These are phyloP conservation scores for Calidris pugnax DNA, from an alignment of 2,113 vertebrate genomes.

Conservation along the genomic window DNA sequence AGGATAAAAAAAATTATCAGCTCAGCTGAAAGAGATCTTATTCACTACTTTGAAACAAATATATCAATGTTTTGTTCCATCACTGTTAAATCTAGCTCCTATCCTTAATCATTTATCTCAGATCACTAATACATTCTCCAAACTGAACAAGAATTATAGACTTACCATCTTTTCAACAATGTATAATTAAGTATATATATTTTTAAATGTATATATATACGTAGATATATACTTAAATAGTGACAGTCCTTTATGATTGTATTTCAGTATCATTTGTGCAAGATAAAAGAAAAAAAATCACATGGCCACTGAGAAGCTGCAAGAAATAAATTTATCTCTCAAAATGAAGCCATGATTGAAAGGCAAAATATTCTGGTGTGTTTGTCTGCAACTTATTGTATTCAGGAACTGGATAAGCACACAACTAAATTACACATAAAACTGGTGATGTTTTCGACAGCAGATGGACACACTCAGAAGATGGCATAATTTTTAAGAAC, in stretches of 20 bases:
- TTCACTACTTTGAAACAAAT: neutral
- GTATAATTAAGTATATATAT: neutral
- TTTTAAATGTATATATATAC: neutral
- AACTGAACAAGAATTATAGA: neutral
- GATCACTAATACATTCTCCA: neutral
- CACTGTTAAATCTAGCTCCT: neutral
- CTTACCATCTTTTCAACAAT: neutral
- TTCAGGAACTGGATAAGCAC: neutral
- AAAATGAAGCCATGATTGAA: neutral
- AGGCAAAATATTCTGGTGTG: neutral
- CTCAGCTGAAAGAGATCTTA: neutral
- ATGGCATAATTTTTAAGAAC: neutral
- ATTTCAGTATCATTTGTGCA: neutral
- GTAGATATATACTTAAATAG: neutral
- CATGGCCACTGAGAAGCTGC: neutral
- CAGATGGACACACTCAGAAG: neutral
- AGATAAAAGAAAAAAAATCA: neutral
- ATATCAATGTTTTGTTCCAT: neutral
- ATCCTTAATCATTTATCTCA: neutral
- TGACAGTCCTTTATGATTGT: accelerated
- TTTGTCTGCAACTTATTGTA: neutral
- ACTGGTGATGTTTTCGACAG: neutral
- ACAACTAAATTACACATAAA: neutral
- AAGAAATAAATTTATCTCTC: neutral
- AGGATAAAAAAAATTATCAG: neutral